Evolutionary conservation across 2,113 vertebrate genomes (phyloP).

Genomic region (Oreochromis spilurus): DNA sequence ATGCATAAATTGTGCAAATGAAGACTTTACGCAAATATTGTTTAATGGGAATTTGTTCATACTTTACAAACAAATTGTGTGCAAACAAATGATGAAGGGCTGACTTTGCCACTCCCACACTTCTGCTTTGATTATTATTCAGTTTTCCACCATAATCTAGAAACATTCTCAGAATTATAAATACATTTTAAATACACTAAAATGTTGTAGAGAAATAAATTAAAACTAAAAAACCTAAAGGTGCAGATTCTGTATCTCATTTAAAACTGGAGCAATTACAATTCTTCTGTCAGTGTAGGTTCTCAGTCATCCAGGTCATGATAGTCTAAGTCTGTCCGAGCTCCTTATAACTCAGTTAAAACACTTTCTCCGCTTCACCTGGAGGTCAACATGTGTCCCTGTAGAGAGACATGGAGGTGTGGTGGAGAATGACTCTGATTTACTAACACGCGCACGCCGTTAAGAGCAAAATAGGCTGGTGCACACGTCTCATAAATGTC

Average conservation of each 20-base stretch:
- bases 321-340: fast-evolving
- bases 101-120: background rate
- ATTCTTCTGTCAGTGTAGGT: background rate
- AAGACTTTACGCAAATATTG: background rate
- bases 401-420: background rate
- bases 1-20: background rate
- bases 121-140: background rate
- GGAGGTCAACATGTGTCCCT: background rate
- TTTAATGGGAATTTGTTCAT: background rate
- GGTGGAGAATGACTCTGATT: background rate
- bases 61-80: background rate
- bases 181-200: background rate
- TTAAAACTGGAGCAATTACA: background rate
- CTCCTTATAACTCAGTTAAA: background rate
- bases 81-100: background rate
- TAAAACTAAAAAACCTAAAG: background rate
- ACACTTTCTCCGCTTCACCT: background rate
- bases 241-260: background rate
- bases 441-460: background rate
- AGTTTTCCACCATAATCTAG: background rate
- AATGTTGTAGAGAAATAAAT: background rate
- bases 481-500: background rate
- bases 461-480: background rate
- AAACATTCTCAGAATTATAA: background rate
- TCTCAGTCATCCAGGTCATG: background rate